Base-by-base conservation (phyloP, 1,140 invertebrate species). In the Himalopsyche phryganea region DNA sequence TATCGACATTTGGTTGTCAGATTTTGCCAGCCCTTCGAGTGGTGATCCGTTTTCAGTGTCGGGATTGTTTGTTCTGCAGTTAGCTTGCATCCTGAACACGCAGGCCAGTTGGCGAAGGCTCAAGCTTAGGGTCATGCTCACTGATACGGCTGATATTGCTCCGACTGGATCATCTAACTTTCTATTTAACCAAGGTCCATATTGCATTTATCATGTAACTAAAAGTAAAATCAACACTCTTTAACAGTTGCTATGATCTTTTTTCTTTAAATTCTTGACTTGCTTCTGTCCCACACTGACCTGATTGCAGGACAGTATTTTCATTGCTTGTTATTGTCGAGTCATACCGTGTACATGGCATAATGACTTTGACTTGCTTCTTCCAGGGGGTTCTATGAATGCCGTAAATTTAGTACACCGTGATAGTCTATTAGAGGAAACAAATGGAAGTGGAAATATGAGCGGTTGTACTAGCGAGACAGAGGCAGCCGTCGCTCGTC, bases 1-100 rank as follows among this genome's bases (percentile, higher is more conserved):
- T 71, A 96, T 99, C 54, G 97, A 99, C 76, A 94, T 98, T 10
- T 99, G 96, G 96, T 92, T 96, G 7, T 85, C 95, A 0, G 94
- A 97, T 69, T 86, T 94, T 58, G 85, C 94, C 59, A 80, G 85
- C 65, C 90, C 91, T 5, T 82, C 81, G 1, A 81, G 85, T 64
- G 83, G 87, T 54, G 87, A 91, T 69, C 81, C 85, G 2, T 93
- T 93, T 71, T 90, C 92, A 51, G 89, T 87, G 66, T 93, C 87
- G 36, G 94, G 87, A 62, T 79, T 98, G 46, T 99, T 99, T 74
- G 90, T 98, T 81, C 85, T 99, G 67, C 97, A 99, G 75, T 72
- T 99, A 44, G 94, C 96, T 1, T 98, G 96, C 66, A 97, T 99
- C 53, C 84, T 98, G 13, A 91, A 95, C 66, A 99, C 98, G 88